Base-by-base conservation (phyloP, 2,888 invertebrate species). In the Listrodromus nycthemerus region DNA sequence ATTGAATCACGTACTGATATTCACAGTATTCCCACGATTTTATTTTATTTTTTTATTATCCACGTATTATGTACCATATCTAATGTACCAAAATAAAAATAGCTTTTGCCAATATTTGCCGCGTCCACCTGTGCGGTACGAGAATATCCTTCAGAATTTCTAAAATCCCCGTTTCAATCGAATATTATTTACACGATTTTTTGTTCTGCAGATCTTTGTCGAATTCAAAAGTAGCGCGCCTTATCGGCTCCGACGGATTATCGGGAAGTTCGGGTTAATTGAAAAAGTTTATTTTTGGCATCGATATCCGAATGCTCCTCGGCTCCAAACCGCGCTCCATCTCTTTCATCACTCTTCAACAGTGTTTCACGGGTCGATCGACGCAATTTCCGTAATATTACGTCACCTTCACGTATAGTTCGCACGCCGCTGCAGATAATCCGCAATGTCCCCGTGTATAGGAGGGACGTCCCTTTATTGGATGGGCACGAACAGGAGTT, bases 391-490 rank as follows among this genome's bases (percentile, higher is more conserved):
- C 30, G 30, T 16, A 13, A 58, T 58, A 30, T 55, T 55, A 55
- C 70, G 33, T 70, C 50, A 33, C 5, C 30, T 8, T 37, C 21
- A 10, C 21, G 30, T 37, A 52, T n/a, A 55, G 10, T 30, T 19
- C 8, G 37, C 10, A 16, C 6, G 58, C 19, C 24, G 7, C 30
- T 33, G 41, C 33, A 45, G 19, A 33, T 61, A 33, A 41, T 69
- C 63, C 33, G 8, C 70, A 6, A 77, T 67, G 52, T 65, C 8
- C 63, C 21, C 33, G 55, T 58, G 41, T 21, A 52, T 27, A n/a
- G 41, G 73, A 77, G 33, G 61, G 30, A 75, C 13, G 41, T 65
- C 48, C 24, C 50, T 67, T 80, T 37, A 69, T 65, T 41, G 73
- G 37, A 73, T 16, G 65, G 45, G 33, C 41, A 41, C 37, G 7